Evolutionary conservation across 64 coral and sea anemone species (phyloP), one percentile per base, ranked within the genome.

Genomic region (Acropora yongei): DNA sequence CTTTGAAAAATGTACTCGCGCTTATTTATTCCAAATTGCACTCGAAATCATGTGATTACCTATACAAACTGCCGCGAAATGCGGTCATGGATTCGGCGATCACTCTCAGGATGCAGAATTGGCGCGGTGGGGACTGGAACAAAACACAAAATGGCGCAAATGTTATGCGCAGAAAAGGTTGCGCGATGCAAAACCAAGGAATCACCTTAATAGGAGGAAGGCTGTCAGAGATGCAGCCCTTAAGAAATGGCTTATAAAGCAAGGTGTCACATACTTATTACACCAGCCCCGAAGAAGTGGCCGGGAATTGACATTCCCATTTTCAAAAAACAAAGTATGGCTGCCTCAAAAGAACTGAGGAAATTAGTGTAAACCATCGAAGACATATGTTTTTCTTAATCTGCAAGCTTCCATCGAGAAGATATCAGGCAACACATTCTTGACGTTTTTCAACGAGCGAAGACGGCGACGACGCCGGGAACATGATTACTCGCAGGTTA

Each of bases 251-350:
- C 30, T 30, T 30, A 30, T 30, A 30, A 30, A 30, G 30, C 30
- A 30, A 30, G 30, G 30, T 30, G 30, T 30, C 30, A 30, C 30
- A 30, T 30, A 30, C 30, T 30, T 30, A 30, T 30, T 30, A 30
- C 30, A 30, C 30, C 30, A 30, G 30, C 30, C 30, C 30, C 30
- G 30, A 30, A 30, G 30, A 30, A 30, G 30, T 90, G 88, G 76
- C 88, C 88, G 47, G 76, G 88, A n/a, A 90, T 80, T 90, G 40
- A 74, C n/a, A 57, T 88, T 51, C 86, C 88, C 41, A 80, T 69
- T 66, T 90, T 80, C 61, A 65, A 71, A 51, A 90, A 90, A 80
- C 45, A 73, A 30, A 30, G 30, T 17, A 44, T 30, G n/a, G 68
- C 77, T 44, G 88, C 55, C 17, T 44, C 63, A 18, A 69, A 90